phyloP scores from a whole-genome alignment of 2,797 vertebrate species.

The Hafferia zeledoni region DNA sequence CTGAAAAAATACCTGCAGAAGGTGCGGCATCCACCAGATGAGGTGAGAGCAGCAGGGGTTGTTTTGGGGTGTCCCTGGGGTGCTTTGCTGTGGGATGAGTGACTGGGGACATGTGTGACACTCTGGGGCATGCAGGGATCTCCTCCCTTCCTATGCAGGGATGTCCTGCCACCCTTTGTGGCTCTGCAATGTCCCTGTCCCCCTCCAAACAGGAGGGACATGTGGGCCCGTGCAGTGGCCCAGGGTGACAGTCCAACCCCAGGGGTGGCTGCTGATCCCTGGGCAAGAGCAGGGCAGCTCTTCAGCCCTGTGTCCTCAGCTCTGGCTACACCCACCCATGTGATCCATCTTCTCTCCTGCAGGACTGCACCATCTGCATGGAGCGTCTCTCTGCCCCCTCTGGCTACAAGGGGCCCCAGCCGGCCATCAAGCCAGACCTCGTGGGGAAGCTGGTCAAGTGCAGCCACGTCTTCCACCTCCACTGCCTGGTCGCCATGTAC shows the following conservation, averaged over 20 bases:
- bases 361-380: conserved; percentile 97
- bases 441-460: conserved; percentile 89
- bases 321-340: accelerated
- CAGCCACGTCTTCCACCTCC: conserved; percentile 89
- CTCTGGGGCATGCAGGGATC: background rate
- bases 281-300: background rate
- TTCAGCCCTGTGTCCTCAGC: accelerated
- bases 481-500: conserved; percentile 95
- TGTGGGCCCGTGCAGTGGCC: background rate
- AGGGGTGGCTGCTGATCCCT: background rate
- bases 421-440: conserved; percentile 79
- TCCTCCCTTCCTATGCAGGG: background rate
- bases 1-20: conserved; percentile 95
- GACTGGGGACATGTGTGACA: accelerated
- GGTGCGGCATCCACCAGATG: conserved; percentile 91
- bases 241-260: background rate
- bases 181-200: background rate
- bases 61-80: accelerated
- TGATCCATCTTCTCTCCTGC: background rate
- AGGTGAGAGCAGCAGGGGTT: conserved; percentile 75
- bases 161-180: accelerated
- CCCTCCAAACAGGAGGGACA: background rate
- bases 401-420: conserved; percentile 89
- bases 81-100: background rate
- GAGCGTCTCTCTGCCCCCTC: conserved; percentile 87